phyloP scores from a whole-genome alignment of 2,888 invertebrate genomes.

The Spatulosminthurus flaviceps region DNA sequence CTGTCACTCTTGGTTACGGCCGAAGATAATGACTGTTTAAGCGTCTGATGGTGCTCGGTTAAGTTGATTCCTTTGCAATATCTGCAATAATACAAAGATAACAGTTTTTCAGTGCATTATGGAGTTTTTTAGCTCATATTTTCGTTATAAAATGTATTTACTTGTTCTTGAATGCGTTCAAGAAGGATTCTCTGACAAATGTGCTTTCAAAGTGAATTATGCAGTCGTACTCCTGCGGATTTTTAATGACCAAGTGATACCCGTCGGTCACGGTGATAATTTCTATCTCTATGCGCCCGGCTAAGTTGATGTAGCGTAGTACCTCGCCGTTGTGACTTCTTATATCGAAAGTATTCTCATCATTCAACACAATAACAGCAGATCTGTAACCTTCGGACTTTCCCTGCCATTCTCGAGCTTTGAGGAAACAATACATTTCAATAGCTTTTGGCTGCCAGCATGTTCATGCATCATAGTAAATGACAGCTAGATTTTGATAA shows the following conservation, averaged over 20 bases:
- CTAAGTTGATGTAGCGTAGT: conserved; percentile 68
- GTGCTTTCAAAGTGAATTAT: conserved; percentile 68
- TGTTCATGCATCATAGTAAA: no score
- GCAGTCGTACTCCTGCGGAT: conserved; percentile 70
- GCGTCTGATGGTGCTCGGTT: conserved; percentile 43
- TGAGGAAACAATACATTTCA: neutral
- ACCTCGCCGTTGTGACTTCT: conserved; percentile 66
- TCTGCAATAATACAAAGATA: conserved; percentile 22
- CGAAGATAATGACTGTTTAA: conserved; percentile 64
- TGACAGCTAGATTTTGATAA: no score
- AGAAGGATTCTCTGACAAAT: conserved; percentile 66
- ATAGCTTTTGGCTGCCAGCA: neutral
- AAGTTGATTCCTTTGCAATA: conserved; percentile 44
- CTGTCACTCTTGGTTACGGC: conserved; percentile 69
- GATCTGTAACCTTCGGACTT: conserved; percentile 65
- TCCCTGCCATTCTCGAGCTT: conserved; percentile 67
- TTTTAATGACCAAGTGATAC: conserved; percentile 67
- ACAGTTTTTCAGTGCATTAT: no score
- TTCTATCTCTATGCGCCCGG: conserved; percentile 61
- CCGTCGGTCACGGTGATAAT: conserved; percentile 66
- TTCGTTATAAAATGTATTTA: conserved; percentile 58
- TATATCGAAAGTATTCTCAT: conserved; percentile 66
- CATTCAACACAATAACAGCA: conserved; percentile 67
- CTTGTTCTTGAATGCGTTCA: conserved; percentile 66
- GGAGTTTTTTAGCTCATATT: no score